A percentile compares a stretch with the other conserved stretches of the same genome.
These are phyloP conservation scores for Halcyon malimbica DNA, from an alignment of 2,113 vertebrate species.

Conservation along the genomic window DNA sequence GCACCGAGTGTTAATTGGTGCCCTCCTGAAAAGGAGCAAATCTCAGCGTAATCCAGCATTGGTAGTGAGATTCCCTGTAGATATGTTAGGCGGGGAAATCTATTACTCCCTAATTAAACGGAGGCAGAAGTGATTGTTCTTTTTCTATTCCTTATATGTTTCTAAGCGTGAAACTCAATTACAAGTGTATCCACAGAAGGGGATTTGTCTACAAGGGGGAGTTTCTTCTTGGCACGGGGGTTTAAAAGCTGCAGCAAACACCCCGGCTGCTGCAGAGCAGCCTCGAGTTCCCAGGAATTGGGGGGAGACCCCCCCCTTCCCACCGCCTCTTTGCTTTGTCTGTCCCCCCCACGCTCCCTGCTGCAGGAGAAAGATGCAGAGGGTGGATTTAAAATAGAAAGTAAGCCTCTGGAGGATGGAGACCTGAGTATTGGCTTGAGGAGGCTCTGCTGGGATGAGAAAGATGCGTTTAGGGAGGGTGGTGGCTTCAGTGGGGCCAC, in stretches of 20 bases:
- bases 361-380: not conserved
- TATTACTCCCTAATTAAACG: constrained; percentile 33
- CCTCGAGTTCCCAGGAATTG: not conserved
- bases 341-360: not conserved
- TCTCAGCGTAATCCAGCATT: not conserved
- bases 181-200: not conserved
- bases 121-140: not conserved
- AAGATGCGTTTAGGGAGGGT: not conserved
- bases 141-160: not conserved
- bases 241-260: not conserved
- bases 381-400: not conserved
- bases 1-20: not conserved
- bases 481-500: not conserved
- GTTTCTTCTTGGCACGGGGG: not conserved
- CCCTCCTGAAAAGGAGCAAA: not conserved
- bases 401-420: not conserved
- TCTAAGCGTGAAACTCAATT: constrained; percentile 27
- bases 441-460: accelerated
- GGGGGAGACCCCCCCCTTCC: not conserved
- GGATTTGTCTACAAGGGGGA: not conserved
- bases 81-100: constrained; percentile 1
- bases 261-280: not conserved
- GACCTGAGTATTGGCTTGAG: not conserved
- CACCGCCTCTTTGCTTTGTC: not conserved
- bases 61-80: constrained; percentile 20